Base-by-base conservation (phyloP, 1,140 invertebrate species). In the Heliothis subflexa region DNA sequence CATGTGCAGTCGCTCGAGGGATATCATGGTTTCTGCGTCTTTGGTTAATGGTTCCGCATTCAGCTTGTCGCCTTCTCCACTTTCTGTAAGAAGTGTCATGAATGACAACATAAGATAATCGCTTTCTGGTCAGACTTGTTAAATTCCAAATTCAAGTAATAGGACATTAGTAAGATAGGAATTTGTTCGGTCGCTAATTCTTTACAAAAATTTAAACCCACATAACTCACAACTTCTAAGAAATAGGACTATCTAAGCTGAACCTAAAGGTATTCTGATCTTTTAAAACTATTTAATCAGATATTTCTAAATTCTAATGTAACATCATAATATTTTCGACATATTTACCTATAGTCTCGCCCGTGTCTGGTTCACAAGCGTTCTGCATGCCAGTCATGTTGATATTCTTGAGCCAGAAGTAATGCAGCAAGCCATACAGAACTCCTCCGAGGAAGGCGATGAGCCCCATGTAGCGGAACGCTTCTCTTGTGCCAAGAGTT, bases 401-500 rank as follows among this genome's bases (percentile, higher is more conserved):
- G 76, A 96, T 96, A 80, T 97, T 96, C 62, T 96, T 95, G 54
- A 97, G 92, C 96, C 96, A 97, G 85, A 96, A 95, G 73, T 96
- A 96, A 89, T 98, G 96, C n/a, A 97, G 82, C 4, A 97, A 47
- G 1, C 96, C 96, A 80, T 98, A 98, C 9, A 96, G 83, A 10
- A 97, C 91, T 12, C 97, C 97, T 21, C 96, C 96, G 4, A 96
- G 91, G 47, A 96, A 96, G 0, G 97, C 96, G 45, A 96, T 91
- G 7, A 97, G 86, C 0, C 97, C 97, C 96, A 98, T 97, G 73
- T 97, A 95, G 16, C 97, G 95, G 88, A 98, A 98, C 0, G 97
- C 96, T 85, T 97, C 95, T 50, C 97, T 91, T 28, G 97, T 97
- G 2, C 97, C 97, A 64, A 96, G 95, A 52, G 95, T 95, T 2